Evolutionary conservation across 2,113 vertebrate species (phyloP).

Genomic region (Bubo bubo): DNA sequence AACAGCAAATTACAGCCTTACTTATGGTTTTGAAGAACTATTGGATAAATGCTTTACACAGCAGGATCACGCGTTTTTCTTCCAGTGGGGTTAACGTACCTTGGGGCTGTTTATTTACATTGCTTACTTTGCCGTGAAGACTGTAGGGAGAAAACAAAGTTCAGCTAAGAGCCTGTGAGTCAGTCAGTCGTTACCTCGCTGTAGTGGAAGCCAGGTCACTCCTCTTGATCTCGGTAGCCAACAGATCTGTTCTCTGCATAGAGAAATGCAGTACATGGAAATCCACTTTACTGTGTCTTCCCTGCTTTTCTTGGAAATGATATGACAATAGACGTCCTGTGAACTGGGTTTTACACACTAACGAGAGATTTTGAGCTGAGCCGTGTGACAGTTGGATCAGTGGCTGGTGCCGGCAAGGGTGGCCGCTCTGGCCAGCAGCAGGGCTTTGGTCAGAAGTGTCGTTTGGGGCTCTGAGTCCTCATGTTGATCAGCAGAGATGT

Average conservation of each 20-base stretch:
- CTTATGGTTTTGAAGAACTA: background rate
- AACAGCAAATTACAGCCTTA: background rate
- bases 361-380: background rate
- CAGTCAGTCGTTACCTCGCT: background rate
- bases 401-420: background rate
- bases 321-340: background rate
- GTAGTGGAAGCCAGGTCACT: background rate
- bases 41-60: background rate
- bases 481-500: background rate
- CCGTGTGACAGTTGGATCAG: accelerated
- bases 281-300: background rate
- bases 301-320: background rate
- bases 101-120: background rate
- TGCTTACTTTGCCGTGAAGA: background rate
- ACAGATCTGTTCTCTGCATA: background rate
- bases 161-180: background rate
- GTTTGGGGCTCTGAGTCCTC: background rate
- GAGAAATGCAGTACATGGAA: background rate
- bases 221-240: background rate
- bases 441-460: background rate
- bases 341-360: background rate
- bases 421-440: background rate
- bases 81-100: background rate
- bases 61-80: background rate
- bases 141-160: background rate